phyloP scores from a whole-genome alignment of 2,113 vertebrate genomes.

The Grallaria varia region DNA sequence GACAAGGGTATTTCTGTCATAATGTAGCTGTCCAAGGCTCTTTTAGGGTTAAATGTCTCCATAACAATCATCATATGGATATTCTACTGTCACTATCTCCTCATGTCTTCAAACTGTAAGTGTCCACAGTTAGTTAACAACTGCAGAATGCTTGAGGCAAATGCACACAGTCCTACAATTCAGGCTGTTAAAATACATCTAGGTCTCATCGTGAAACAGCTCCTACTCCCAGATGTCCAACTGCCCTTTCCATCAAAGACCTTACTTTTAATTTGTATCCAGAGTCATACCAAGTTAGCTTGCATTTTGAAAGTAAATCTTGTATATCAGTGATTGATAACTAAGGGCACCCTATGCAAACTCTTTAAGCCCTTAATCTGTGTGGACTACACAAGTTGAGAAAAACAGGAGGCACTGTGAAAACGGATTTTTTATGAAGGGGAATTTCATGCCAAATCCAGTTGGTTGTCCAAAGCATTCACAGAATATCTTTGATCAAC shows the following conservation, averaged over 20 bases:
- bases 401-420: neutral
- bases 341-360: neutral
- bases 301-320: neutral
- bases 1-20: neutral
- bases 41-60: neutral
- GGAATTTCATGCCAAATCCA: neutral
- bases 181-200: neutral
- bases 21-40: neutral
- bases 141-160: rapidly evolving
- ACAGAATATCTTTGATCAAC: neutral
- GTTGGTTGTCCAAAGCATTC: neutral
- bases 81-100: neutral
- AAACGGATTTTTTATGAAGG: neutral
- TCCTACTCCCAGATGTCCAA: neutral
- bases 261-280: neutral
- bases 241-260: neutral
- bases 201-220: neutral
- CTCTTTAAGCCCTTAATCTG: neutral
- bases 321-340: neutral
- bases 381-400: neutral
- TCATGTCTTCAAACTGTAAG: neutral
- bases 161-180: neutral
- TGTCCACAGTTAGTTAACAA: neutral
- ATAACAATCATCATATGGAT: neutral
- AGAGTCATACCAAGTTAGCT: neutral